A percentile compares a stretch with the other conserved stretches of the same genome.
Evolutionary conservation across 2,113 vertebrate species (phyloP).

Genomic region (Hystrix cristata): DNA sequence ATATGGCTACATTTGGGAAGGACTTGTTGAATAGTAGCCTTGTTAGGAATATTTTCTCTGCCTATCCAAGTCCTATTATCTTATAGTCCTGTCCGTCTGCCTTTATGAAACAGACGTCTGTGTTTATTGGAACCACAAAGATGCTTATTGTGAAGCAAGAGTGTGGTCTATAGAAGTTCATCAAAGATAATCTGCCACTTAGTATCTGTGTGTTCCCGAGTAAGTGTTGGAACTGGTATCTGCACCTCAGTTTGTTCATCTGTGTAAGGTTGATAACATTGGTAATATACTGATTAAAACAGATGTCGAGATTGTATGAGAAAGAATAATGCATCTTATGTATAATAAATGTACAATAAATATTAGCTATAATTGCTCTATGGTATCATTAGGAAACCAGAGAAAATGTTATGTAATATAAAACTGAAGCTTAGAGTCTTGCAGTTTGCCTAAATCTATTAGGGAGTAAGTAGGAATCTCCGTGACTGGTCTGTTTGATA

Average conservation of each 20-base stretch:
- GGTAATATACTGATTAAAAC: not conserved
- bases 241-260: not conserved
- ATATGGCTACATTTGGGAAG: not conserved
- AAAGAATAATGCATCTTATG: not conserved
- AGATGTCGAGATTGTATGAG: not conserved
- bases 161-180: not conserved
- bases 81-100: not conserved
- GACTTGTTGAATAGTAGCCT: not conserved
- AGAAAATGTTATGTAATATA: not conserved
- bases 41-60: not conserved
- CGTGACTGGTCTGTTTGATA: not conserved
- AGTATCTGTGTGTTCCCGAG: not conserved
- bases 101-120: not conserved
- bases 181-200: not conserved
- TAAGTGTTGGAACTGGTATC: not conserved
- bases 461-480: not conserved
- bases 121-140: not conserved
- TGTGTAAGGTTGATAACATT: not conserved
- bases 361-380: not conserved
- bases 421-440: not conserved
- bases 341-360: not conserved
- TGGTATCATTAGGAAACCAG: not conserved
- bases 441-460: not conserved
- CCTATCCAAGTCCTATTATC: not conserved
- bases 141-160: not conserved